Evolutionary conservation across 2,113 vertebrate genomes (phyloP).

Genomic region (Gambusia affinis): DNA sequence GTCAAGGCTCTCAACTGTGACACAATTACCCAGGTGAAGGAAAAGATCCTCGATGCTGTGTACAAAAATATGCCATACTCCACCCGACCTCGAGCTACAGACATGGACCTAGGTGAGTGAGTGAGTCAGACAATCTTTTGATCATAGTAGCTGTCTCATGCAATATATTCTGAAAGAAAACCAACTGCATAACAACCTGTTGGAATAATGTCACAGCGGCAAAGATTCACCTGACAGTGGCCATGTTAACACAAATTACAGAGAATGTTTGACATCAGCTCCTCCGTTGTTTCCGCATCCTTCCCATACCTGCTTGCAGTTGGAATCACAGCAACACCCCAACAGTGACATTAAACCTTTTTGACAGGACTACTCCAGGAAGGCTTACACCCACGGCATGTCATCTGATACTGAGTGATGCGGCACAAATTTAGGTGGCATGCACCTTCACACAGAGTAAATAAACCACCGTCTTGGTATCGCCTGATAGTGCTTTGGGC

Average conservation of each 20-base stretch:
- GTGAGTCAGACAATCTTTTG: slow-evolving; percentile 6
- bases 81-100: slow-evolving; percentile 86
- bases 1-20: slow-evolving; percentile 96
- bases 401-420: slow-evolving; percentile 51
- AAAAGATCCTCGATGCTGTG: slow-evolving; percentile 92
- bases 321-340: slow-evolving; percentile 33
- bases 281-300: slow-evolving; percentile 10
- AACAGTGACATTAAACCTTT: slow-evolving; percentile 53
- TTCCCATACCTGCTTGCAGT: slow-evolving; percentile 40
- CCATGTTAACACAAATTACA: slow-evolving; percentile 8
- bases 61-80: slow-evolving; percentile 94
- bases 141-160: not conserved
- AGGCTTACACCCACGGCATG: slow-evolving; percentile 59
- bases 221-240: slow-evolving; percentile 2
- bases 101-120: slow-evolving; percentile 93
- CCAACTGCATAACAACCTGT: not conserved
- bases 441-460: slow-evolving; percentile 46
- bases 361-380: slow-evolving; percentile 63
- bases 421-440: slow-evolving; percentile 58
- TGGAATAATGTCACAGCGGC: slow-evolving; percentile 19
- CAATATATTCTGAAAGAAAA: not conserved
- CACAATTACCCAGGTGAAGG: slow-evolving; percentile 94
- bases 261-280: slow-evolving; percentile 29
- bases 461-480: slow-evolving; percentile 40
- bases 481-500: slow-evolving; percentile 35